Base-by-base conservation (phyloP, 2,113 vertebrate species). In the Siphamia tubifer region DNA sequence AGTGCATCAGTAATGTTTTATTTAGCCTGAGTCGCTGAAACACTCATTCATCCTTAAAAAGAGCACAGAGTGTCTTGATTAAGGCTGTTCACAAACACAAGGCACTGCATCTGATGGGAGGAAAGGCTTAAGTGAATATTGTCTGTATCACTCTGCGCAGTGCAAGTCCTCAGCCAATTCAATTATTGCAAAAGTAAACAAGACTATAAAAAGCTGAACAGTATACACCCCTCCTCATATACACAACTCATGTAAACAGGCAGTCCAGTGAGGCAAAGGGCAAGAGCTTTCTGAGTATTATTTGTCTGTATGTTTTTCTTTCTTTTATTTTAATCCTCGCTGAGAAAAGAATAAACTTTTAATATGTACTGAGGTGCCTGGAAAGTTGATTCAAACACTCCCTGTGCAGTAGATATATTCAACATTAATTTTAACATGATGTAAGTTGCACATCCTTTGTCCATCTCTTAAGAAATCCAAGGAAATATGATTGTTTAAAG, bases 171-270 rank as follows among this genome's bases (percentile, higher is more conserved):
- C 43, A 7, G 53, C 63, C 75, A 68, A 74, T 77, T 61, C 63
- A 72, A 45, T 69, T 77, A 73, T 65, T 81, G 63, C 74, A 74
- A 64, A 73, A 78, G 80, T 85, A 80, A 82, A 86, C 75, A 81
- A 62, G 25, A 60, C 28, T 61, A 74, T 36, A 68, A 73, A 82
- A 48, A 68, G 53, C 67, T 53, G 55, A 35, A 54, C 52, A 53
- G 61, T 15, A 36, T 23, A 44, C 40, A 42, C 42, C 56, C 61
- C 73, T 61, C 56, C 58, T 67, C 60, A 23, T 30, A 54, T 1
- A 63, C 60, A 66, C 12, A 31, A 62, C 31, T 60, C 42, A 6
- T 74, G 70, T 82, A 82, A 82, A 88, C 80, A 73, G 42, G 42
- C 63, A 42, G 70, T 72, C 72, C 70, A 16, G 47, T 23, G 13